phyloP scores from a whole-genome alignment of 2,113 vertebrate genomes.

The Rousettus leschenaultii region DNA sequence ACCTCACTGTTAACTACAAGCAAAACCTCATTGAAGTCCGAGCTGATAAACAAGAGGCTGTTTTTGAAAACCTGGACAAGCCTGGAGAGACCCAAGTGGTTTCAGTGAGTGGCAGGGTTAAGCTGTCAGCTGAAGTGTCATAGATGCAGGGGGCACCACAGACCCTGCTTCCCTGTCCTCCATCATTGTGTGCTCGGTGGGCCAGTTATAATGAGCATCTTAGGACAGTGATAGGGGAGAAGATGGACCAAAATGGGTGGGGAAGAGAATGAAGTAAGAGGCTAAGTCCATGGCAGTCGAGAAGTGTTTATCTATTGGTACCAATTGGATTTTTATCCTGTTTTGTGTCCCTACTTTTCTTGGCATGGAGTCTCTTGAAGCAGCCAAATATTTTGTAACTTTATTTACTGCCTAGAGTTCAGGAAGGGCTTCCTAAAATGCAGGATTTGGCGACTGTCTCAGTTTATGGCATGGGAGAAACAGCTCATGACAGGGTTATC shows the following conservation, averaged over 20 bases:
- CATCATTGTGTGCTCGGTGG: rapidly evolving
- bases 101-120: constrained; percentile 80
- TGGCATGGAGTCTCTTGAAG: neutral
- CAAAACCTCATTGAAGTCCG: constrained; percentile 92
- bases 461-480: neutral
- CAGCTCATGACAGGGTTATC: neutral
- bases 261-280: neutral
- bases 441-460: neutral
- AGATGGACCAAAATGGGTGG: neutral
- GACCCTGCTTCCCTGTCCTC: rapidly evolving
- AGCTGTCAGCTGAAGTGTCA: neutral
- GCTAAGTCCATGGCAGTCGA: neutral
- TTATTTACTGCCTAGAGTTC: neutral
- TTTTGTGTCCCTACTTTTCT: neutral
- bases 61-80: constrained; percentile 95
- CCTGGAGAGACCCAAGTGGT: constrained; percentile 90
- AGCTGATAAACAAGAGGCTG: constrained; percentile 92
- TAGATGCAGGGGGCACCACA: rapidly evolving
- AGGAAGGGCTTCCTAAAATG: neutral
- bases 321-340: neutral
- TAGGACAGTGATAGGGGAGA: neutral
- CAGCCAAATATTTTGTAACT: neutral
- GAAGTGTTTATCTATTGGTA: neutral
- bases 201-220: neutral
- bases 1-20: constrained; percentile 89